Percentiles rank a stretch among this genome's conserved stretches.
These are phyloP conservation scores for Microcebus ravelobensis DNA, from an alignment of 2,113 vertebrate genomes.

Conservation along the genomic window DNA sequence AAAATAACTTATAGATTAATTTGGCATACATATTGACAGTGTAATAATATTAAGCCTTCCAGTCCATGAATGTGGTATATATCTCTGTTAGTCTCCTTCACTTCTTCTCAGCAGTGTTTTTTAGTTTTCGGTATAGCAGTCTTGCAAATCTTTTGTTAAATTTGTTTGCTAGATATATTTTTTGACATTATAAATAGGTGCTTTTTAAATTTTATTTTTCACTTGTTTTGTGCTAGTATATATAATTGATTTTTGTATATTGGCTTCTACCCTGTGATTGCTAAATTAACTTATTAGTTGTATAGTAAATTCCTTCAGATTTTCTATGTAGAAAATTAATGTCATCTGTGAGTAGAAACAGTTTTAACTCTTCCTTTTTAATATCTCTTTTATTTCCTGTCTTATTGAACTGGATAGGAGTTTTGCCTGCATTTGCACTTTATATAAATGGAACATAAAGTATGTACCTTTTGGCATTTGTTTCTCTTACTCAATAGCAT, in stretches of 20 bases:
- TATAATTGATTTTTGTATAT: neutral
- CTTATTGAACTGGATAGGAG: neutral
- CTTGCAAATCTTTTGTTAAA: neutral
- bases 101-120: neutral
- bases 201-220: neutral
- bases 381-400: neutral
- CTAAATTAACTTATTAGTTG: neutral
- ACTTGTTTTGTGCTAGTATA: neutral
- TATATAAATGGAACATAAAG: neutral
- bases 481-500: neutral
- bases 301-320: neutral
- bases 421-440: neutral
- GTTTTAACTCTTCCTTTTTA: neutral
- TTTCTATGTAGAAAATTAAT: neutral
- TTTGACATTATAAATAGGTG: neutral
- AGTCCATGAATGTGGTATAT: neutral
- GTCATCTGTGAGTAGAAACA: neutral
- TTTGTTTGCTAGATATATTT: neutral
- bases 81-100: neutral
- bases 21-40: neutral
- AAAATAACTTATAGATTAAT: neutral
- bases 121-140: neutral
- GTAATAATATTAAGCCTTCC: neutral
- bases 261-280: neutral
- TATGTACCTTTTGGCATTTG: neutral